Percentiles rank a stretch among this genome's conserved stretches.
These are phyloP conservation scores for Gracilinanus agilis DNA, from an alignment of 2,113 vertebrate species.

Conservation along the genomic window DNA sequence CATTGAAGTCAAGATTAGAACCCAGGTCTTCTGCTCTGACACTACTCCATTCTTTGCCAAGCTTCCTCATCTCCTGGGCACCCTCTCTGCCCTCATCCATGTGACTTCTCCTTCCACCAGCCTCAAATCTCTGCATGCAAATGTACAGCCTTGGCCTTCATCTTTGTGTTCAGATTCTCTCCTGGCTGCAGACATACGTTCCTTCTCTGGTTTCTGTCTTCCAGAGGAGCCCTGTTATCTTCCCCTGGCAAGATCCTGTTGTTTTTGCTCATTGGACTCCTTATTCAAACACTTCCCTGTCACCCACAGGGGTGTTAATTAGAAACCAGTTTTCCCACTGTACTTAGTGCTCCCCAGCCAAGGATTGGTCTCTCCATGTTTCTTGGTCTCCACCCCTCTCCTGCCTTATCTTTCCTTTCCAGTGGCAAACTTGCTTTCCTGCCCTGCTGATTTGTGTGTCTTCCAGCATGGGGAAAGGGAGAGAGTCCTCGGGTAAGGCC, in stretches of 20 bases:
- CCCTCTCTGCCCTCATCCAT: neutral
- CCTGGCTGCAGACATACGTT: neutral
- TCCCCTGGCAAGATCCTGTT: neutral
- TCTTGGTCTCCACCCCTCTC: neutral
- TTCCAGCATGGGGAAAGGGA: neutral
- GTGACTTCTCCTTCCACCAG: neutral
- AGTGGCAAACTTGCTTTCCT: neutral
- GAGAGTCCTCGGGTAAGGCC: neutral
- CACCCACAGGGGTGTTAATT: neutral
- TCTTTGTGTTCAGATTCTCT: neutral
- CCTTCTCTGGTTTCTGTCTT: neutral
- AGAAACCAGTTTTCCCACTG: conserved; percentile 15
- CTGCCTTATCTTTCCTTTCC: neutral
- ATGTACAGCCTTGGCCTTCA: neutral
- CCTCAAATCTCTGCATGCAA: neutral
- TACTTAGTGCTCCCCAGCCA: neutral
- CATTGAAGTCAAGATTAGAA: neutral
- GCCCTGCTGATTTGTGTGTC: neutral
- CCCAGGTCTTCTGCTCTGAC: neutral
- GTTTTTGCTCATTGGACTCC: neutral
- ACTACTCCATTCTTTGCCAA: neutral
- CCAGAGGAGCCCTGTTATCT: neutral
- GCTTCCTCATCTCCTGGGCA: neutral
- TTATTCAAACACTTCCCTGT: neutral
- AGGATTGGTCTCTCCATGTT: neutral